Evolutionary conservation across 2,888 invertebrate species (phyloP), one percentile per base, ranked within the genome.

Genomic region (Ophion slaviceki): DNA sequence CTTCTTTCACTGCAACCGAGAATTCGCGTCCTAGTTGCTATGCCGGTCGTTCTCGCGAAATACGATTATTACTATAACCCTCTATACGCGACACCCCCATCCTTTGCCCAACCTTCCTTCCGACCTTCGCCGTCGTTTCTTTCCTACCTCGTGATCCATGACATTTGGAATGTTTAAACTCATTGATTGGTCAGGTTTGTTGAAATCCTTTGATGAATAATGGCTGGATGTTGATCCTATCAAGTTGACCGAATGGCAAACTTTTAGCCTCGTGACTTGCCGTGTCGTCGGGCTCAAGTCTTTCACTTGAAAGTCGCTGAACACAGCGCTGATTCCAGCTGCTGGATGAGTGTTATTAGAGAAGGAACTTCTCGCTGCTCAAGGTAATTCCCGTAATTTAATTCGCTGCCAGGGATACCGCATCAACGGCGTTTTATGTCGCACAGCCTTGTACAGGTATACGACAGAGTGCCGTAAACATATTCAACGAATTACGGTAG

Each of bases 21-120:
- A 88, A 90, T 90, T 91, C 89, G 86, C 90, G 88, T 85, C 89
- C 90, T 92, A 91, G 91, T 93, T 93, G 91, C 92, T 92, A 92
- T 93, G 92, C 92, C 86, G 88, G 88, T 90, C 92, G 91, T 91
- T 90, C 86, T 90, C 90, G 87, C 90, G 88, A 92, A 93, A 93
- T 92, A 89, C 88, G 90, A 93, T 93, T 93, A 93, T 92, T 92
- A 91, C 92, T 92, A 90, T 90, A 91, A 89, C 87, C 77, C 88
- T 89, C 72, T n/a, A 68, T 80, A 68, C 47, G 78, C 71, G 81
- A 86, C 79, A 53, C 62, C 80, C 75, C 71, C 78, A 45, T 57
- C 76, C 10, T 59, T 53, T 28, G 32, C 70, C 77, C 10, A 76
- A 64, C 40, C 80, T 66, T 53, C 64, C 45, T 81, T 40, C 76